Evolutionary conservation across 2,888 invertebrate species (phyloP).

Genomic region (Leptarthrus brevirostris): DNA sequence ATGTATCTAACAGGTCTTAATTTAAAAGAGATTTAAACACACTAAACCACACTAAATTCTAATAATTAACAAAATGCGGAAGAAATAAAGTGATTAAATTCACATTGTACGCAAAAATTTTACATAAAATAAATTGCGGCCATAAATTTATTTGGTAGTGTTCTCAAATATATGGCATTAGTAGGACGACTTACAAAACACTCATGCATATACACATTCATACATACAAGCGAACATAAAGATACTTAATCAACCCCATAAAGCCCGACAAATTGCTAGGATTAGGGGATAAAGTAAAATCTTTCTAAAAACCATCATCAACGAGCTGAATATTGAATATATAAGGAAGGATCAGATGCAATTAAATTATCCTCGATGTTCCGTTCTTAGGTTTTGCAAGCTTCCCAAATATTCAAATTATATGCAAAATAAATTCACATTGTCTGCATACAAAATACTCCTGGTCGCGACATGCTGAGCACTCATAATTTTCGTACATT

Average conservation of each 20-base stretch:
- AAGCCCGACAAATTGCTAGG: constrained; percentile 41
- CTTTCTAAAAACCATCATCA: constrained; percentile 38
- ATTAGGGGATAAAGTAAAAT: constrained; percentile 42
- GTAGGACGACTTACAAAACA: too few species aligned
- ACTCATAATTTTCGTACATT: constrained; percentile 50
- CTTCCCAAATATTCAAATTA: constrained; percentile 31
- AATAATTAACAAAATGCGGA: too few species aligned
- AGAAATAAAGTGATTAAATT: too few species aligned
- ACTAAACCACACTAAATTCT: too few species aligned
- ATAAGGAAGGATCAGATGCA: constrained; percentile 40
- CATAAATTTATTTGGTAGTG: too few species aligned
- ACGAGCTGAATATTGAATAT: constrained; percentile 37
- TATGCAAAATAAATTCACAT: constrained; percentile 32
- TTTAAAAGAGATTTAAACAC: too few species aligned
- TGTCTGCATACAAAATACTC: neutral
- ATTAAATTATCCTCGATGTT: constrained; percentile 18
- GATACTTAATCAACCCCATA: neutral
- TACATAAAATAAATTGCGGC: too few species aligned
- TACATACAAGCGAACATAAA: constrained; percentile 2
- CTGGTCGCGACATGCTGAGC: neutral
- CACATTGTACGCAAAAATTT: too few species aligned
- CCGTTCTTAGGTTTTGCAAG: neutral
- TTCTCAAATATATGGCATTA: too few species aligned
- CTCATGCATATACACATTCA: too few species aligned
- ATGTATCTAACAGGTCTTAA: too few species aligned